Base-by-base conservation (phyloP, 2,888 invertebrate genomes). In the Daptonema setosum region DNA sequence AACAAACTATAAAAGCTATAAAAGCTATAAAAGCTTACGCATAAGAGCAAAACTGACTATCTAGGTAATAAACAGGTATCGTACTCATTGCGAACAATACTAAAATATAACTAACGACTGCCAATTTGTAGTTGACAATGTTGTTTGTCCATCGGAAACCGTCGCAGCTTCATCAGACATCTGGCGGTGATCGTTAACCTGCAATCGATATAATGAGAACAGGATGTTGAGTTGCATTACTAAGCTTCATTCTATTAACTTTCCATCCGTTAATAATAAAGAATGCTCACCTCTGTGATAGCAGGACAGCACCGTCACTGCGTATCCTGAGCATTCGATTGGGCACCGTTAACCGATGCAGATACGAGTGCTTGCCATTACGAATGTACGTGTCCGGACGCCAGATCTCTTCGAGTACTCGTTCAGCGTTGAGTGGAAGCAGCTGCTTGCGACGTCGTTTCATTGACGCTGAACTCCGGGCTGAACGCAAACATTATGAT, bases 361-460 rank as follows among this genome's bases (percentile, higher is more conserved):
- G 83, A 67, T 88, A 87, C 14, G 87, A 87, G 65, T 86, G 82
- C 70, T 87, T 87, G 28, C 88, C 88, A 71, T 90, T 90, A 72
- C 86, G 83, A 73, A 90, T 87, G 71, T 85, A 90, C 0, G 90
- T 90, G 73, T 90, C 90, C 0, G 91, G 91, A 62, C 87, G 79
- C 91, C 91, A 91, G 67, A 91, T 87, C 66, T 85, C 79, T 70
- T 88, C 85, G 68, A 84, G 72, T 79, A 83, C 82, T 25, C 20
- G 2, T 59, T 81, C 81, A 64, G 83, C 81, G 67, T 81, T 82
- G 60, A 84, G 74, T 0, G 83, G 81, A 59, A 83, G 74, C 28
- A 41, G 24, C n/a, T n/a, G n/a, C n/a, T n/a, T n/a, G n/a, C n/a
- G n/a, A n/a, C n/a, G n/a, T n/a, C n/a, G n/a, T n/a, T n/a, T n/a